phyloP scores from a whole-genome alignment of 2,113 vertebrate genomes.

The Chaetura pelagica region DNA sequence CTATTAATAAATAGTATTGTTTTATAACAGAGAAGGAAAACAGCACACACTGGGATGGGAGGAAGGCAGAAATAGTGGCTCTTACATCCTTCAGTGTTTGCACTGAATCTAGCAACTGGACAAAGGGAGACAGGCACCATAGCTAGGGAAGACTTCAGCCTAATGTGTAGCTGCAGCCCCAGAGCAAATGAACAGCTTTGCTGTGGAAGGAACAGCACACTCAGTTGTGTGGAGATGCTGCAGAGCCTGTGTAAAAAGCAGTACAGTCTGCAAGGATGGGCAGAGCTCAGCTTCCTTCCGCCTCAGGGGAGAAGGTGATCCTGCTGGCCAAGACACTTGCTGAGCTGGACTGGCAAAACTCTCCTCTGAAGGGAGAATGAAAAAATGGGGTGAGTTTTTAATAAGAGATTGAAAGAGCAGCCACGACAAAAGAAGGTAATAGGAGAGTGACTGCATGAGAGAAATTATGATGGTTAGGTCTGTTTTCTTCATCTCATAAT shows the following conservation, averaged over 20 bases:
- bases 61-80: not conserved
- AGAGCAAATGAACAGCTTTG: not conserved
- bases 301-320: not conserved
- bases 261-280: not conserved
- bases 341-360: not conserved
- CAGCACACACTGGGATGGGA: not conserved
- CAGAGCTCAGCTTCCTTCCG: not conserved
- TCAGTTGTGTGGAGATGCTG: not conserved
- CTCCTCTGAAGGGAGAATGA: not conserved
- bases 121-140: not conserved
- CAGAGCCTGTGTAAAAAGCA: not conserved
- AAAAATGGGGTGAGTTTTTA: not conserved
- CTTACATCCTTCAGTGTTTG: not conserved
- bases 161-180: not conserved
- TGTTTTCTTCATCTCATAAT: not conserved
- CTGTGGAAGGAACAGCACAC: not conserved
- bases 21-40: not conserved
- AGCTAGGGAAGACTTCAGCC: not conserved
- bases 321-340: accelerated
- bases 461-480: not conserved
- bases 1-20: not conserved
- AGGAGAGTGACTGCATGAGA: not conserved
- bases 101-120: not conserved
- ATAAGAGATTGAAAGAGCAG: not conserved
- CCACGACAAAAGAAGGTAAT: not conserved